Evolutionary conservation across 1,140 invertebrate species (phyloP).

Genomic region (Riptortus pedestris): DNA sequence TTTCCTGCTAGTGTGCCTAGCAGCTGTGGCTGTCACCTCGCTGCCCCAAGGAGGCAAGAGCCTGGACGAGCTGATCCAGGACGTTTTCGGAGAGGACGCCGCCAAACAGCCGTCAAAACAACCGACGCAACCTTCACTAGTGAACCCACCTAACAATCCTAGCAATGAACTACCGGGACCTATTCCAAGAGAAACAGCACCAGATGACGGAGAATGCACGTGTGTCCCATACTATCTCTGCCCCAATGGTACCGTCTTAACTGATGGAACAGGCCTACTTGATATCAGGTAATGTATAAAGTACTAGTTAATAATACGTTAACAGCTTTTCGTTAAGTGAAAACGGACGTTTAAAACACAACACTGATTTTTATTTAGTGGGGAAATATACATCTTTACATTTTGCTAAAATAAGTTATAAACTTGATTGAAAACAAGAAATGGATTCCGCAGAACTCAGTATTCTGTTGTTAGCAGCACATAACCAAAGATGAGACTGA

Average conservation of each 20-base stretch:
- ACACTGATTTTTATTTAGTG: too few relatives aligned
- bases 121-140: not conserved
- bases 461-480: too few relatives aligned
- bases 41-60: too few relatives aligned
- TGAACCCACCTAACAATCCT: not conserved
- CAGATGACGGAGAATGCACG: constrained; percentile 33
- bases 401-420: too few relatives aligned
- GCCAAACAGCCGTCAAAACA: not conserved
- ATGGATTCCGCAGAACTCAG: too few relatives aligned
- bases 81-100: not conserved
- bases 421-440: too few relatives aligned
- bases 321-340: too few relatives aligned
- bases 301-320: too few relatives aligned
- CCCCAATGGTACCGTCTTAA: constrained; percentile 41
- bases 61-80: not conserved
- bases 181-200: not conserved
- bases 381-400: too few relatives aligned
- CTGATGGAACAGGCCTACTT: constrained; percentile 28
- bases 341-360: too few relatives aligned
- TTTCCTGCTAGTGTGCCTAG: not conserved
- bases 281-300: constrained; percentile 27
- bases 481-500: too few relatives aligned
- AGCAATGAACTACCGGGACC: not conserved
- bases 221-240: constrained; percentile 48
- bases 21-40: not conserved